Base-by-base conservation (phyloP, 2,888 invertebrate species). In the Tenthredo notha region DNA sequence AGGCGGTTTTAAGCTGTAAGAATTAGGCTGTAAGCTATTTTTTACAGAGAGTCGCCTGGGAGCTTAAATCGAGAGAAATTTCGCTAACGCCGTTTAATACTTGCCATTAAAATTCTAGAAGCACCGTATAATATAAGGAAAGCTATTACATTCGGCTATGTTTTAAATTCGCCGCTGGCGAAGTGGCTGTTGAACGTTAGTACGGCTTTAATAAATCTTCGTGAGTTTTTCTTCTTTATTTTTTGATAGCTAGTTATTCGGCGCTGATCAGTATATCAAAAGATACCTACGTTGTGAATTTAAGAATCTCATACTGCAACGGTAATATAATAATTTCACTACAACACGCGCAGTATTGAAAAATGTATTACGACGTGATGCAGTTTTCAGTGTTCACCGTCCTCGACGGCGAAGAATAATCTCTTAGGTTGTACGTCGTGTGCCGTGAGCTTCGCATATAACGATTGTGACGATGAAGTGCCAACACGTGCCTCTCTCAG, bases 401-500 rank as follows among this genome's bases (percentile, higher is more conserved):
- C 33, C 7, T 54, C 75, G 47, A 18, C 7, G 75, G 47, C 25
- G 61, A 80, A 61, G 61, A 40, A 58, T 21, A 61, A 65, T 80
- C 61, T 33, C 65, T 21, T 40, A 80, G 61, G 80, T 21, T 40
- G 78, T 18, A 80, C 43, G 40, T 65, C 61, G 78, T 54, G 12
- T 58, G 54, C 58, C 37, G n/a, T 54, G 58, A 58, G 33, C 61
- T 80, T 61, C 61, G 29, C 18, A 54, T 54, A 61, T 37, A 37
- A 21, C 37, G 80, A 80, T 80, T 80, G 80, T 80, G 61, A 54
- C 61, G 61, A 58, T 80, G 80, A 40, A 80, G 80, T 80, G 61
- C 61, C 7, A 61, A 61, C 80, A 80, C 80, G 80, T 80, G 80
- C 37, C 61, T 61, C 61, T n/a, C 15, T 61, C 43, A 7, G 9